These are phyloP conservation scores for Pyrrhura leucotis DNA, from an alignment of 2,797 vertebrate genomes.

Conservation along the genomic window DNA sequence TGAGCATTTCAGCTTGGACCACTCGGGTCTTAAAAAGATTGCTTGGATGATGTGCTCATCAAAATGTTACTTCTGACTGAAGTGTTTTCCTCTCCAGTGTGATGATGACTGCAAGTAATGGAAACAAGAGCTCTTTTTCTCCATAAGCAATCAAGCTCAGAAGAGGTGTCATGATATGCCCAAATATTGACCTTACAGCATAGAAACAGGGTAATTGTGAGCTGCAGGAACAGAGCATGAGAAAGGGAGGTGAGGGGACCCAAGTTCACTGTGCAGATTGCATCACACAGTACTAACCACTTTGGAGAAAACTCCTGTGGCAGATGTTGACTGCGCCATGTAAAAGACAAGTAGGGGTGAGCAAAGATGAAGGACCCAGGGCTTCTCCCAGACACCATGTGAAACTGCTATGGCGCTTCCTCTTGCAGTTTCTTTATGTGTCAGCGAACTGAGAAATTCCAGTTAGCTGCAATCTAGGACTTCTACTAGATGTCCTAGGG, in stretches of 20 bases:
- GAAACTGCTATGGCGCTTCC: not conserved
- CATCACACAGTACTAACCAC: not conserved
- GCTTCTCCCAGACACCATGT: not conserved
- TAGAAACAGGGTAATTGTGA: not conserved
- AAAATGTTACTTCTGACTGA: not conserved
- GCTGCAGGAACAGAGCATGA: not conserved
- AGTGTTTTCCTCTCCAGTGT: not conserved
- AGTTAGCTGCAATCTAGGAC: not conserved
- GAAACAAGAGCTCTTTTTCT: not conserved
- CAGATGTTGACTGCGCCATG: not conserved
- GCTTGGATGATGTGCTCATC: not conserved
- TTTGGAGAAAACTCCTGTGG: rapidly evolving
- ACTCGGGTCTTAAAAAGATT: not conserved
- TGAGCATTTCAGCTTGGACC: not conserved
- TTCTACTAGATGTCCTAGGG: not conserved
- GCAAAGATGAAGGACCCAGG: not conserved
- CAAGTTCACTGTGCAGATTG: not conserved
- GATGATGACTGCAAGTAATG: not conserved
- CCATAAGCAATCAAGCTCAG: not conserved
- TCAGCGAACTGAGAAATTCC: not conserved
- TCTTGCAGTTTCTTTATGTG: not conserved
- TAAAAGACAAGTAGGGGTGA: not conserved
- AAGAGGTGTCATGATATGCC: not conserved
- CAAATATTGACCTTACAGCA: not conserved
- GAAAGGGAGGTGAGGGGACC: not conserved